These are phyloP conservation scores for Pteropus alecto DNA, from an alignment of 2,113 vertebrate genomes.

Conservation along the genomic window DNA sequence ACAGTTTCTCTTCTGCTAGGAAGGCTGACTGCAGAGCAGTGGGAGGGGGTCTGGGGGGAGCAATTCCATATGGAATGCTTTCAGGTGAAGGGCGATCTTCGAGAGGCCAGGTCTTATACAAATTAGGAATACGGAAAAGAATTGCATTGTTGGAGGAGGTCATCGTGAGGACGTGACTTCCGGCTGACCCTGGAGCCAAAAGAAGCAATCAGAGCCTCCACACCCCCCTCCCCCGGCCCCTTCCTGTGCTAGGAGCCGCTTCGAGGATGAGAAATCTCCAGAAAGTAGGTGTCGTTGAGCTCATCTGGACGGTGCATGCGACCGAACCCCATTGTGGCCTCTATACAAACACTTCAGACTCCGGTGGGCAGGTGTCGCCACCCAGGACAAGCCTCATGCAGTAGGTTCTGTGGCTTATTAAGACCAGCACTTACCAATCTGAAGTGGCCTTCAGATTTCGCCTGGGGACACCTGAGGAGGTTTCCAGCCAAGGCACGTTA, in stretches of 20 bases:
- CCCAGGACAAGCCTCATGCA: background rate
- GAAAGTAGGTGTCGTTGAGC: background rate
- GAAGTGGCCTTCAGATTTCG: background rate
- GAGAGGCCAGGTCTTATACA: no score
- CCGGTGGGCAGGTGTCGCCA: background rate
- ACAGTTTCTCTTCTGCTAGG: background rate
- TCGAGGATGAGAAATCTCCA: background rate
- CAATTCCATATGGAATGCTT: background rate
- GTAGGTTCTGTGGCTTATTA: background rate
- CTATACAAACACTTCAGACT: no score
- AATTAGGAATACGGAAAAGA: background rate
- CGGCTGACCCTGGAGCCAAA: background rate
- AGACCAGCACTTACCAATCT: background rate
- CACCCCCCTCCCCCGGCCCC: background rate
- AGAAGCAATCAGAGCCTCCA: background rate
- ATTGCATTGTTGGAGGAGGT: background rate
- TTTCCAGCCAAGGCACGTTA: background rate
- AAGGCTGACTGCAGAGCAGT: background rate
- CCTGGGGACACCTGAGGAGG: background rate
- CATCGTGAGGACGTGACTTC: background rate
- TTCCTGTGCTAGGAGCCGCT: background rate
- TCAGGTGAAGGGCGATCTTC: background rate
- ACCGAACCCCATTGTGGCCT: background rate
- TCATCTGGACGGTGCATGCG: background rate
- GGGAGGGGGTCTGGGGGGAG: rapidly evolving